phyloP scores from a whole-genome alignment of 2,113 vertebrate species.

The Talpa occidentalis region DNA sequence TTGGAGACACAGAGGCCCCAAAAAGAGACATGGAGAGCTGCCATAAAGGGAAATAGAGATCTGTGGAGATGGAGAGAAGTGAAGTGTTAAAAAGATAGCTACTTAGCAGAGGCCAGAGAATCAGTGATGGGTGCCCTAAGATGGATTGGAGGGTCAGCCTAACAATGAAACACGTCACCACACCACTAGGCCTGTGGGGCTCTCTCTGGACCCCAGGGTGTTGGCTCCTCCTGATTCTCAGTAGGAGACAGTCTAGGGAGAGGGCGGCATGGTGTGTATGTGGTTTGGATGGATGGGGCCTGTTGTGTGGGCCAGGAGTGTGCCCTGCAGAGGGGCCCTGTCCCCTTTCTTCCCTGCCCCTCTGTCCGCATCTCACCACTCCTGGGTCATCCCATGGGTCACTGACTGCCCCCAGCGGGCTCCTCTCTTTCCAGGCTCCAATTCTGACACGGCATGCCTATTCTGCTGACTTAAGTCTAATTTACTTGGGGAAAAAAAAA shows the following conservation, averaged over 20 bases:
- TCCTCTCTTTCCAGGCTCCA: not conserved
- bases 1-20: not conserved
- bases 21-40: too few species aligned
- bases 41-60: not conserved
- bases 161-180: not conserved
- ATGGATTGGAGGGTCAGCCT: not conserved
- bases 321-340: not conserved
- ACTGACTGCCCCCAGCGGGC: too few species aligned
- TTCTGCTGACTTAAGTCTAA: conserved; percentile 77
- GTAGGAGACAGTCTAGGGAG: not conserved
- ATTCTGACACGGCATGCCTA: not conserved
- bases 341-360: too few species aligned
- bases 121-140: not conserved
- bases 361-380: not conserved
- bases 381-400: not conserved
- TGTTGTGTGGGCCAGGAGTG: not conserved
- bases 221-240: not conserved
- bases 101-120: too few species aligned
- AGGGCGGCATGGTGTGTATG: accelerated
- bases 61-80: not conserved
- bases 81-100: not conserved
- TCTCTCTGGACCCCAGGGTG: too few species aligned
- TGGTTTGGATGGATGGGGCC: not conserved
- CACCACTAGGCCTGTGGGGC: not conserved
- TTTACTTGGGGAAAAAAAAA: conserved; percentile 32